phyloP scores from a whole-genome alignment of 2,888 invertebrate genomes.

The Protodeltote pygarga region DNA sequence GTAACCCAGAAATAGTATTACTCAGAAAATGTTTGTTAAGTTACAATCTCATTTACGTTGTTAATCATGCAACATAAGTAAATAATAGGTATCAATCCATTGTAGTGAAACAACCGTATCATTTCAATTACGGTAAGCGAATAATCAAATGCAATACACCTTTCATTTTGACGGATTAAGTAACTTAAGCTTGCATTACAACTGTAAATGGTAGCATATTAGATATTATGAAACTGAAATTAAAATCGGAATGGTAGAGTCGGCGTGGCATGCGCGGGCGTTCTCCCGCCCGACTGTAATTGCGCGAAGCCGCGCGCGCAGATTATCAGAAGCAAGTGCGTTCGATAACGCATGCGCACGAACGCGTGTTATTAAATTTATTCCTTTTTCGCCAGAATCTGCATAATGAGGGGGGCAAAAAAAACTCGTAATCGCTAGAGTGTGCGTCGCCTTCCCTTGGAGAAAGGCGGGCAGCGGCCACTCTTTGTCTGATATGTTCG shows the following conservation, averaged over 20 bases:
- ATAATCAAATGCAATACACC: conserved; percentile 63
- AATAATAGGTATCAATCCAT: conserved; percentile 63
- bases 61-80: conserved; percentile 60
- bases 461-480: conserved; percentile 75
- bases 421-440: conserved; percentile 82
- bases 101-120: conserved; percentile 71
- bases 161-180: conserved; percentile 77
- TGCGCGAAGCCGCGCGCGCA: conserved; percentile 77
- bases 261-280: conserved; percentile 43
- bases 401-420: conserved; percentile 85
- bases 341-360: conserved; percentile 86
- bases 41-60: conserved; percentile 55
- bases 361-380: conserved; percentile 86
- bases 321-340: conserved; percentile 86
- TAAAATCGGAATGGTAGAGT: conserved; percentile 61
- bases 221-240: conserved; percentile 71
- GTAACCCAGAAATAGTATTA: conserved; percentile 34
- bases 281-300: conserved; percentile 66
- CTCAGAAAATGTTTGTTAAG: conserved; percentile 53
- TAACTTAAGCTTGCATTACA: conserved; percentile 67
- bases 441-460: conserved; percentile 78
- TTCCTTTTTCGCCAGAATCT: conserved; percentile 86
- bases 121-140: conserved; percentile 75
- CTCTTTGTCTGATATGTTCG: conserved; percentile 69
- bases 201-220: conserved; percentile 55